Percentiles rank a stretch among this genome's conserved stretches.
Evolutionary conservation across 2,797 vertebrate species (phyloP).

Genomic region (Liparis tanakae): DNA sequence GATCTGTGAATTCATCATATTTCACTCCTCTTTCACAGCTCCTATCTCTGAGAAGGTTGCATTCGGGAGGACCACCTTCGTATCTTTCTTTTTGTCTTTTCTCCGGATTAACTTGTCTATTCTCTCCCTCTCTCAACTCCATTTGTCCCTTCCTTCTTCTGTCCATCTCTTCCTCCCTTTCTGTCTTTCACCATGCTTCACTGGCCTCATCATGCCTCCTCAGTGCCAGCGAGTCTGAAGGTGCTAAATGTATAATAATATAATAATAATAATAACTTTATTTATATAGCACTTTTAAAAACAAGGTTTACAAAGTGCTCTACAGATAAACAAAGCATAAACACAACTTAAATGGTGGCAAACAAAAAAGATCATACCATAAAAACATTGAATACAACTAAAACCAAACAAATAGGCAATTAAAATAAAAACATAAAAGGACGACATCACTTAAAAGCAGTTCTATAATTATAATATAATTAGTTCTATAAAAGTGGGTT

Average conservation of each 20-base stretch:
- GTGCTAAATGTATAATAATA: constrained; percentile 71
- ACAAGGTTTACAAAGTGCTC: too few relatives aligned
- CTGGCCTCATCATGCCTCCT: constrained; percentile 60
- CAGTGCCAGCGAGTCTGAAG: constrained; percentile 56
- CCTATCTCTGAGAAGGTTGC: neutral
- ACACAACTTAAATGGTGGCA: too few relatives aligned
- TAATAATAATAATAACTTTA: too few relatives aligned
- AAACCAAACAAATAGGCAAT: too few relatives aligned
- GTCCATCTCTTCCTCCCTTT: constrained; percentile 20
- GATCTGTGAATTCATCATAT: constrained; percentile 10
- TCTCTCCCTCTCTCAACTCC: neutral
- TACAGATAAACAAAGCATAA: too few relatives aligned
- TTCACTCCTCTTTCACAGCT: constrained; percentile 2
- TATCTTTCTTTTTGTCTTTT: neutral
- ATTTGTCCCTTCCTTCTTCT: neutral
- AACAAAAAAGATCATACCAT: too few relatives aligned
- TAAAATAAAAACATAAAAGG: too few relatives aligned
- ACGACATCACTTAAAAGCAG: too few relatives aligned
- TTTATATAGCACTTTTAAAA: too few relatives aligned
- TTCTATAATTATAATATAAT: too few relatives aligned
- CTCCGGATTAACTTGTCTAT: constrained; percentile 10
- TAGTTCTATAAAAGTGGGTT: too few relatives aligned
- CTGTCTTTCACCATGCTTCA: constrained; percentile 22
- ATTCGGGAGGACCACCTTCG: constrained; percentile 2
- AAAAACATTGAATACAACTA: too few relatives aligned